phyloP scores from a whole-genome alignment of 2,888 invertebrate genomes.

The Eristalis pertinax region DNA sequence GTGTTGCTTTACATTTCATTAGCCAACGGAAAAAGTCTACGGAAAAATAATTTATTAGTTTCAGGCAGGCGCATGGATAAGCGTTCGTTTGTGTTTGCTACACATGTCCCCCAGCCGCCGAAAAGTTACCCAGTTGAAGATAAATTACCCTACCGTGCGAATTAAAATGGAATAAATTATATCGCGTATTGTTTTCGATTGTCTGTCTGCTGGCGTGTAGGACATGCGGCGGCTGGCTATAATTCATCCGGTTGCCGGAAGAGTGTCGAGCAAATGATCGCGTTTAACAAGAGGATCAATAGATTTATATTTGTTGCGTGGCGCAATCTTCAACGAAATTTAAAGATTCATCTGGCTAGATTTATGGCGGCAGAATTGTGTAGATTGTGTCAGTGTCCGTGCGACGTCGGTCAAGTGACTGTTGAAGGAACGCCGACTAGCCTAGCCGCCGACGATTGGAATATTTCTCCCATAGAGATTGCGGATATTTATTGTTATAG shows the following conservation, averaged over 20 bases:
- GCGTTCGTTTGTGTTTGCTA: constrained; percentile 33
- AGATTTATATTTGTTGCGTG: constrained; percentile 46
- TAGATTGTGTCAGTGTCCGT: neutral
- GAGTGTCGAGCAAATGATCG: constrained; percentile 14
- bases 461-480: constrained; percentile 48
- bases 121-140: constrained; percentile 31
- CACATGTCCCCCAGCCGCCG: neutral
- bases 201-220: neutral
- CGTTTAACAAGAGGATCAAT: constrained; percentile 32
- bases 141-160: constrained; percentile 53
- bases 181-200: constrained; percentile 37
- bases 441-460: constrained; percentile 12
- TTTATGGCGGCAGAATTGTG: constrained; percentile 28
- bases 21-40: constrained; percentile 37
- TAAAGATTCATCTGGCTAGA: constrained; percentile 35
- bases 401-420: constrained; percentile 22
- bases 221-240: neutral
- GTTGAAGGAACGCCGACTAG: constrained; percentile 5
- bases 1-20: constrained; percentile 60
- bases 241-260: constrained; percentile 32
- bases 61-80: constrained; percentile 35
- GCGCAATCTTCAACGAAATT: constrained; percentile 49
- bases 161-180: constrained; percentile 65
- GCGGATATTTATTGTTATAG: constrained; percentile 50
- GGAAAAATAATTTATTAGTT: constrained; percentile 62